Evolutionary conservation across 2,113 vertebrate species (phyloP).

Genomic region (Picathartes gymnocephalus): DNA sequence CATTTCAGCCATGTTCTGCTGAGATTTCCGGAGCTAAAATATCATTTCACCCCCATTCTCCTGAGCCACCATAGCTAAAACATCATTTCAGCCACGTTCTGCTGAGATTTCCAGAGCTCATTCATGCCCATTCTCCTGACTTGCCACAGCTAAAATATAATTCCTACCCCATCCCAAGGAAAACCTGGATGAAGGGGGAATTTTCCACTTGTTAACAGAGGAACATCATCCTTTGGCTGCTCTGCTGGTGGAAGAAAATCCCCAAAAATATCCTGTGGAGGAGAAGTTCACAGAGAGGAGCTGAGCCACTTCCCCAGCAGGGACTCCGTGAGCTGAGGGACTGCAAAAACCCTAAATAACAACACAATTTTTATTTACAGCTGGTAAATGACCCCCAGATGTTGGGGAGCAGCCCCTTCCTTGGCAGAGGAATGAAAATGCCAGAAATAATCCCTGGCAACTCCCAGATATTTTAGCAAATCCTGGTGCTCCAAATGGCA

Average conservation of each 20-base stretch:
- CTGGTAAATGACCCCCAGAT: neutral
- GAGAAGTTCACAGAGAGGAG: neutral
- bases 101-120: neutral
- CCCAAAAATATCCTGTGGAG: neutral
- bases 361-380: neutral
- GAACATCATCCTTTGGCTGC: neutral
- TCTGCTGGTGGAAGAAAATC: neutral
- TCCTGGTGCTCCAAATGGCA: neutral
- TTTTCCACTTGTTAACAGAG: neutral
- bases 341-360: neutral
- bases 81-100: too few relatives aligned
- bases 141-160: accelerated
- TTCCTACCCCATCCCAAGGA: neutral
- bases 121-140: neutral
- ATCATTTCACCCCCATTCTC: neutral
- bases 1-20: neutral
- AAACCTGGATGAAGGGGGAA: accelerated
- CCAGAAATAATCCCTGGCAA: neutral
- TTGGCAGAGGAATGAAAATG: neutral
- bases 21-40: neutral
- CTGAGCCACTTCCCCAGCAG: neutral
- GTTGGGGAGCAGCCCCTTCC: neutral
- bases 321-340: neutral
- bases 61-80: neutral
- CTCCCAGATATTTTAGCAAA: neutral